phyloP scores from a whole-genome alignment of 2,113 vertebrate species.

The Glaucidium brasilianum region DNA sequence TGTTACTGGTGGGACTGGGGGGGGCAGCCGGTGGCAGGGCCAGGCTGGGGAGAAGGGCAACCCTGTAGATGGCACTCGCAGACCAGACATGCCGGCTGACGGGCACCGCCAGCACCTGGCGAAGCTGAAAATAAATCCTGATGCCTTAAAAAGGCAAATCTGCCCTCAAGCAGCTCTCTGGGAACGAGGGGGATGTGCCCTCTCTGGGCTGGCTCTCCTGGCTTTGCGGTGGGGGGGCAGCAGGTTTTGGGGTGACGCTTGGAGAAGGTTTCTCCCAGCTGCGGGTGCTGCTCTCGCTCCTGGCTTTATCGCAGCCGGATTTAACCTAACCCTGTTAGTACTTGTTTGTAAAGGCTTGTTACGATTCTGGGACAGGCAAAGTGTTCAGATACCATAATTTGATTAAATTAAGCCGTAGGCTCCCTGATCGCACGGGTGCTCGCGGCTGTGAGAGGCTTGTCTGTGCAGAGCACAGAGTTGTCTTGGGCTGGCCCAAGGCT shows the following conservation, averaged over 20 bases:
- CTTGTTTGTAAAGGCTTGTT: neutral
- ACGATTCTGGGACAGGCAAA: neutral
- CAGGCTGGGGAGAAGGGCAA: neutral
- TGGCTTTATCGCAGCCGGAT: fast-evolving
- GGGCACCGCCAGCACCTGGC: neutral
- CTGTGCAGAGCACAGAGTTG: neutral
- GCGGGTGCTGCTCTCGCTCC: neutral
- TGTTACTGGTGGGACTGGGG: neutral
- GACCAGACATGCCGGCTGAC: neutral
- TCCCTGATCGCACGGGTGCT: neutral
- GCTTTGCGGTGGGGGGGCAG: neutral
- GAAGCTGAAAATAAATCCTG: neutral
- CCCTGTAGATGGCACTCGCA: conserved; percentile 64
- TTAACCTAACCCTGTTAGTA: neutral
- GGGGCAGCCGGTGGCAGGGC: neutral
- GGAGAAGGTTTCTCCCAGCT: neutral
- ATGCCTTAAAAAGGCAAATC: neutral
- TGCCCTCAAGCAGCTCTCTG: neutral
- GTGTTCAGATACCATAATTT: neutral
- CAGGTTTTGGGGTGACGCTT: neutral
- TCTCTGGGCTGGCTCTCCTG: neutral
- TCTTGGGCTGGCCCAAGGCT: neutral
- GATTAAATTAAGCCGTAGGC: neutral
- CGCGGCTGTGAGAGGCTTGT: fast-evolving
- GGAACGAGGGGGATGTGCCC: neutral